A percentile compares a stretch with the other conserved stretches of the same genome.
Conservation (phyloP, 1,140 invertebrate species). For the Pachypsylla venusta region DNA sequence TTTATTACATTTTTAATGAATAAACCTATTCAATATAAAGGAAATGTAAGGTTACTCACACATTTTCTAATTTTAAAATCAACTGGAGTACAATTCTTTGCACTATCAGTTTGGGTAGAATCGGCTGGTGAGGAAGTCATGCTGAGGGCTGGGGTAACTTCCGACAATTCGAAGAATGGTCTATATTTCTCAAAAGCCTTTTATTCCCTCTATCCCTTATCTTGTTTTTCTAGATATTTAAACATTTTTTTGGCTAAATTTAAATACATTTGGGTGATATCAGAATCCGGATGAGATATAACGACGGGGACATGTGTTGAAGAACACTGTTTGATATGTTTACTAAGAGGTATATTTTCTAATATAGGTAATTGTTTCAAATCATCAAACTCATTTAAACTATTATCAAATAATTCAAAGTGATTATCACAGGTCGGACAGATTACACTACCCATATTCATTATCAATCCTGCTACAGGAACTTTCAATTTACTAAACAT, state of each 20-base stretch:
- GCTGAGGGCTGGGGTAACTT: too few relatives aligned
- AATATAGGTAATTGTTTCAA: slow-evolving; percentile 38
- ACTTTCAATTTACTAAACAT: slow-evolving; percentile 69
- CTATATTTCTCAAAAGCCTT: too few relatives aligned
- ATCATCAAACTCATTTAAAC: slow-evolving; percentile 35
- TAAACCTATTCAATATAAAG: too few relatives aligned
- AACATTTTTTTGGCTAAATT: background rate
- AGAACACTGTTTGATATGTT: slow-evolving; percentile 47
- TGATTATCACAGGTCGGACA: slow-evolving; percentile 52
- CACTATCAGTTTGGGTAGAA: too few relatives aligned
- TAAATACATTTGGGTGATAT: background rate
- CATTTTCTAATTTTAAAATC: too few relatives aligned
- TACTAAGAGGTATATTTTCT: slow-evolving; percentile 58
- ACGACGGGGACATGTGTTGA: slow-evolving; percentile 66
- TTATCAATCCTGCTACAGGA: slow-evolving; percentile 63
- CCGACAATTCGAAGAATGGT: too few relatives aligned
- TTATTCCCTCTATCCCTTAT: too few relatives aligned
- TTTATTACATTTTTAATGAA: too few relatives aligned
- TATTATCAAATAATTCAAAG: slow-evolving; percentile 44
- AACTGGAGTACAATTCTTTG: too few relatives aligned
- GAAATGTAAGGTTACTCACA: too few relatives aligned
- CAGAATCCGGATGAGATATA: slow-evolving; percentile 44
- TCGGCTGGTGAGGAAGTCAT: too few relatives aligned
- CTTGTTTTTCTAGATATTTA: background rate
- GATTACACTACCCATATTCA: slow-evolving; percentile 65